Base-by-base conservation (phyloP, 2,797 vertebrate genomes). In the Spinibarbus caldwelli region DNA sequence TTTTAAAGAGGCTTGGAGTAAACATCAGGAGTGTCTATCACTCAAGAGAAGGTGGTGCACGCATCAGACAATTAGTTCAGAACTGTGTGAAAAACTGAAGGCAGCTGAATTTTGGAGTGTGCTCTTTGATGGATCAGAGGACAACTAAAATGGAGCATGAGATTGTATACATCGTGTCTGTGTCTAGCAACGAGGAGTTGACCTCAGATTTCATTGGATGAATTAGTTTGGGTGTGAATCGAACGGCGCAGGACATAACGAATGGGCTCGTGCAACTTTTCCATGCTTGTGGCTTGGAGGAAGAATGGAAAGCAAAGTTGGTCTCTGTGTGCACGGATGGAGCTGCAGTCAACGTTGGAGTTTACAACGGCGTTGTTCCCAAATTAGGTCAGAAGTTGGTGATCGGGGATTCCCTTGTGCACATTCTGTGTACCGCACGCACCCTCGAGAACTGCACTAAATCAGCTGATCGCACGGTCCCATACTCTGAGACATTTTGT, bases 61-160 rank as follows among this genome's bases (percentile, higher is more conserved):
- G 45, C 45, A 47, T 38, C 45, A 47, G 45, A 47, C 45, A 47
- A 47, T 47, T 12, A 47, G 10, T 47, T 47, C 45, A 47, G 45
- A 47, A 12, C 14, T 47, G 45, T 12, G 45, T 12, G 45, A 47
- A 47, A 47, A 47, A 47, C 12, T 47, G 45, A 12, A 54, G 17
- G 21, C 26, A 29, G 10, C 4, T 5, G 26, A 64, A 86, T 87
- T 75, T 87, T 83, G 70, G 84, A 75, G 84, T 4, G 5, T 84
- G 71, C 70, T 86, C 34, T 86, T 84, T 64, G 80, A 88, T 31
- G 64, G 82, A 85, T 88, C 67, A 1, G 78, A 87, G 64, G 75
- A 88, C 67, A 21, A 86, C 80, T 76, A 83, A 86, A 86, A 57
- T 8, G 5, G 85, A 88, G 78, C 82, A 86, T 49, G 72, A 88